phyloP scores from a whole-genome alignment of 2,888 invertebrate genomes.

The Sceliomorpha sp. region DNA sequence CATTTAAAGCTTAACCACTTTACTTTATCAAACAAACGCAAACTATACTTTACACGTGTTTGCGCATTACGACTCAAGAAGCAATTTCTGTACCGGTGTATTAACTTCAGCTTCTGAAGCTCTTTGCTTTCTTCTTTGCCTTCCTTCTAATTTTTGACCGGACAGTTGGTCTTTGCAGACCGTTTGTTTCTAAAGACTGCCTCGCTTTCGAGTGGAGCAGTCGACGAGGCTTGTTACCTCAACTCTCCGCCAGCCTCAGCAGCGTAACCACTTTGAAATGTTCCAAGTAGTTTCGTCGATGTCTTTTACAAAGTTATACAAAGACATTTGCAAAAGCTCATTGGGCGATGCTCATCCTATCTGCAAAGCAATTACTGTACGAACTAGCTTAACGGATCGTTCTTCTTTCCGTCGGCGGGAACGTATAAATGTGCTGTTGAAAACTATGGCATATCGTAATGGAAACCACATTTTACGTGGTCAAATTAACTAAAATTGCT shows the following conservation, averaged over 20 bases:
- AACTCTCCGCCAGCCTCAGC: slow-evolving; percentile 45
- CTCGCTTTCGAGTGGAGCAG: slow-evolving; percentile 33
- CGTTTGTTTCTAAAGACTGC: slow-evolving; percentile 50
- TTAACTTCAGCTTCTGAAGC: slow-evolving; percentile 28
- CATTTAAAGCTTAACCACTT: too few relatives aligned
- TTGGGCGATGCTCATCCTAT: slow-evolving; percentile 51
- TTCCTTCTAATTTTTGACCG: slow-evolving; percentile 32
- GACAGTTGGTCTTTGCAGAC: slow-evolving; percentile 46
- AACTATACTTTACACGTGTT: too few relatives aligned
- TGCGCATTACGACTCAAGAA: slow-evolving; percentile 4
- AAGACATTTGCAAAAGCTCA: slow-evolving; percentile 56
- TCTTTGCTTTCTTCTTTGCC: slow-evolving; percentile 12
- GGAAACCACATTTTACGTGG: too few relatives aligned
- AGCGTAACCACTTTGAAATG: slow-evolving; percentile 55
- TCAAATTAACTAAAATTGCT: too few relatives aligned
- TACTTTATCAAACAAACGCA: too few relatives aligned
- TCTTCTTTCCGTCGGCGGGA: slow-evolving; percentile 40
- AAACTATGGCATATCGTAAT: slow-evolving; percentile 25
- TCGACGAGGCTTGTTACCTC: slow-evolving; percentile 64
- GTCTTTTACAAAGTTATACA: slow-evolving; percentile 59
- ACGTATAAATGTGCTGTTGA: slow-evolving; percentile 10
- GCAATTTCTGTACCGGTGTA: too few relatives aligned
- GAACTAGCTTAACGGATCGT: slow-evolving; percentile 53
- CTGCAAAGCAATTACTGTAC: slow-evolving; percentile 55
- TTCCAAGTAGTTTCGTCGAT: slow-evolving; percentile 54